Base-by-base conservation (phyloP, 2,888 invertebrate species). In the Malachius bipustulatus region DNA sequence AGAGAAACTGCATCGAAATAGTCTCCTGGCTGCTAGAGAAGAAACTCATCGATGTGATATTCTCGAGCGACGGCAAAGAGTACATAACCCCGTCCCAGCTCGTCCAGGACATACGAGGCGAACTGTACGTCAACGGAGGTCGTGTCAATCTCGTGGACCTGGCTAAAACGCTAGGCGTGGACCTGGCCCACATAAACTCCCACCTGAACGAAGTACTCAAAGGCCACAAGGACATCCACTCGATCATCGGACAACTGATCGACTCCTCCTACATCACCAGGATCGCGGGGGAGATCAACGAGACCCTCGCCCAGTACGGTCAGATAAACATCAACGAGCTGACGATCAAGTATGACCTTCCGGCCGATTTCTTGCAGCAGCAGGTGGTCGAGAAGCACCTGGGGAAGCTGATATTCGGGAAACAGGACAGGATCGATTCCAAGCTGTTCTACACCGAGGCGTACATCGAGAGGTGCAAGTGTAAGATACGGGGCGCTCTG, bases 1-100 rank as follows among this genome's bases (percentile, higher is more conserved):
- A 98, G 59, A 72, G 90, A 45, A 98, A 98, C 60, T 96, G 97
- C 56, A 73, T 98, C 34, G 97, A 98, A 71, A 88, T 98, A 40
- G 83, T 98, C 4, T 78, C 81, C 35, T 82, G 87, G 60, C 65
- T 98, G 36, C 71, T 87, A 40, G 82, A 90, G 49, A 67, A 78
- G 28, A 83, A 85, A 53, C 65, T 90, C 34, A 66, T 98, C 26
- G 87, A 96, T 59, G 82, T 98, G 1, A 80, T 96, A 37, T 91
- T 85, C 58, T 96, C 97, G 1, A 82, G 77, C 48, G 96, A 98
- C 73, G 98, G 97, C 8, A 94, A 94, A 63, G 94, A 96, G 59
- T 98, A 96, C 58, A 70, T 98, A 28, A 98, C 98, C 2, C 87
- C 85, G 2, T 76, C 84, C 36, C 89, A 97, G 55, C 71, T 98